Evolutionary conservation across 1,140 invertebrate species (phyloP).

Genomic region (Aphelinus certus): DNA sequence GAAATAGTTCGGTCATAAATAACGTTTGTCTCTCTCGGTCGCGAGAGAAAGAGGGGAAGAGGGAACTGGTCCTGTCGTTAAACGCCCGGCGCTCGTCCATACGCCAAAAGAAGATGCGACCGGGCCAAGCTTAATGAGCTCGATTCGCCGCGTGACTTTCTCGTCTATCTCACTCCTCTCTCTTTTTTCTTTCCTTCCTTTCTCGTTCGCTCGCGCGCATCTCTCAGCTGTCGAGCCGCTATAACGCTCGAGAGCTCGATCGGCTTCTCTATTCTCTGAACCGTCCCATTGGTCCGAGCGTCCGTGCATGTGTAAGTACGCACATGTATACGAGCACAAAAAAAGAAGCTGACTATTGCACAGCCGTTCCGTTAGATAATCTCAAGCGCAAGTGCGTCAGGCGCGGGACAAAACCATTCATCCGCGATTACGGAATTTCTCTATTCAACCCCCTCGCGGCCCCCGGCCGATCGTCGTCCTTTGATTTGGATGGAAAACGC

Average conservation of each 20-base stretch:
- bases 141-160: conserved; percentile 21
- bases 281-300: no score
- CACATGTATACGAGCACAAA: no score
- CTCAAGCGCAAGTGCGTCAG: background rate
- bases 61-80: conserved; percentile 27
- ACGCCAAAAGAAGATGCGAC: background rate
- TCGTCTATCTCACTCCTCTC: conserved; percentile 9
- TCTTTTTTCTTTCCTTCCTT: background rate
- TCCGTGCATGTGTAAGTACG: no score
- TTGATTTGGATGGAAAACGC: no score
- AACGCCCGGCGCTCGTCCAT: conserved; percentile 3
- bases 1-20: conserved; percentile 32
- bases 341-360: background rate
- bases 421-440: no score
- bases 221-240: background rate
- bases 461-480: no score
- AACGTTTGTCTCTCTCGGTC: conserved; percentile 12
- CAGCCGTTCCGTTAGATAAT: background rate
- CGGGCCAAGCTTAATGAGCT: conserved; percentile 24
- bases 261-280: no score
- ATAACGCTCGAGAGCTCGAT: no score
- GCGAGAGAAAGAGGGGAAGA: background rate
- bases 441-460: no score
- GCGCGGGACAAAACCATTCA: no score
- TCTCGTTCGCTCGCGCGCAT: background rate